Evolutionary conservation across 2,797 vertebrate genomes (phyloP), one percentile per base, ranked within the genome.

Genomic region (Chrysocyon brachyurus): DNA sequence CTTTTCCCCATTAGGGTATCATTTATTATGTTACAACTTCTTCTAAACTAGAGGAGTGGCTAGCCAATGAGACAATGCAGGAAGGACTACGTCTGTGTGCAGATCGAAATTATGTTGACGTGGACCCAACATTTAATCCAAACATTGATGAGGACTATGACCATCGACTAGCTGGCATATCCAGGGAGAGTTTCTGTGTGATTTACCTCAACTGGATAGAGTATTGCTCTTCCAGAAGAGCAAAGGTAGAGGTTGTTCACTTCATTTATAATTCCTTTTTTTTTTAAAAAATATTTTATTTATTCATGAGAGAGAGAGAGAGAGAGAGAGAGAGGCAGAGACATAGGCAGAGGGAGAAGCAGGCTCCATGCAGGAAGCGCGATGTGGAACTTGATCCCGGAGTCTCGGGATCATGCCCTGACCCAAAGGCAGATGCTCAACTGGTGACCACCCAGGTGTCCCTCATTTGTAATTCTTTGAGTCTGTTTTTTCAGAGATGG

Each of bases 121-220:
- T 99, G 92, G 99, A 99, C 98, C 99, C 99, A 14, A 99, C 99
- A 2, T 99, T 99, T 98, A 99, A 99, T 97, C 99, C 99, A 93
- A 99, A 99, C 98, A 99, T 99, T 61, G 99, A 99, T 77, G 99
- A 99, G 98, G 99, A 99, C 98, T 99, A 99, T 84, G 99, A 99
- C 98, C 99, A 99, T 56, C 99, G 99, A 12, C 98, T 99, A 28
- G 99, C 99, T 24, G 99, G 99, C 95, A 99, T 99, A 98, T 99
- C 99, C 40, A 99, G 99, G 97, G 99, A 99, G 98, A 99, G 99
- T 97, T 99, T 99, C 98, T 99, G 99, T 96, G 99, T 98, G 1
- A 99, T 99, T 97, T 99, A 99, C 98, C 99, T 99, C 97, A 99
- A 98, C 98, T 99, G 99, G 99, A 99, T 99, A 98, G 99, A 99